Conservation (phyloP, 2,888 invertebrate species). For the Drosophila gaucha region DNA sequence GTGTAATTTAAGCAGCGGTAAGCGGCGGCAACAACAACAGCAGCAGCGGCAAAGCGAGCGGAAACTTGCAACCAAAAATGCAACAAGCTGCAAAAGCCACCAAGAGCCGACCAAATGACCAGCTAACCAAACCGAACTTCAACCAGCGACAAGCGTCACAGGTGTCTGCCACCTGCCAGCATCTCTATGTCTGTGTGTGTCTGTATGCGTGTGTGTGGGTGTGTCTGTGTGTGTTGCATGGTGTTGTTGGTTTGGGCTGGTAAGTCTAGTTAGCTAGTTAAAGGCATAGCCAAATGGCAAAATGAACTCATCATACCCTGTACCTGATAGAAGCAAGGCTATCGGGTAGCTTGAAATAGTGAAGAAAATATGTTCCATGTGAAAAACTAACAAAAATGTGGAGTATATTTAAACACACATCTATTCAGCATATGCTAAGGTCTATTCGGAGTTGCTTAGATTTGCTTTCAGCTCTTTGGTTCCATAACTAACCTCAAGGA, state of each 20-base stretch:
- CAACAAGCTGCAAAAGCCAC: conserved; percentile 65
- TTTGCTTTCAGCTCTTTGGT: too few relatives aligned
- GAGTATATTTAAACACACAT: too few relatives aligned
- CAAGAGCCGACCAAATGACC: conserved; percentile 48
- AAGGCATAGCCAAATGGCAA: conserved; percentile 55
- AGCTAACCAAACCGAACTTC: conserved; percentile 26
- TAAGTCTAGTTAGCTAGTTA: conserved; percentile 15
- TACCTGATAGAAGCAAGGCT: neutral
- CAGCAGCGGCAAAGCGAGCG: conserved; percentile 22
- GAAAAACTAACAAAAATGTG: too few relatives aligned
- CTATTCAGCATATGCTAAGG: too few relatives aligned
- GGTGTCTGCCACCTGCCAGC: conserved; percentile 43
- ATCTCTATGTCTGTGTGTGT: neutral
- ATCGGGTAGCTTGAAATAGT: neutral
- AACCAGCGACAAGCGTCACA: conserved; percentile 47
- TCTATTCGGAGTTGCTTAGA: too few relatives aligned
- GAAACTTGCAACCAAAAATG: conserved; percentile 46
- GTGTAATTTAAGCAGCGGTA: conserved; percentile 71
- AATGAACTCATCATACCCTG: conserved; percentile 63
- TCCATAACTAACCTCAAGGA: neutral
- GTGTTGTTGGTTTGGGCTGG: neutral
- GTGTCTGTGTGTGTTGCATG: neutral
- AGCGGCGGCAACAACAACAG: conserved; percentile 23
- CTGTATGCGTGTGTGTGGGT: neutral
- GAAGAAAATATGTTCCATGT: too few relatives aligned